Percentiles rank a stretch among this genome's conserved stretches.
Evolutionary conservation across 2,113 vertebrate species (phyloP).

Genomic region (Anoura caudifer): DNA sequence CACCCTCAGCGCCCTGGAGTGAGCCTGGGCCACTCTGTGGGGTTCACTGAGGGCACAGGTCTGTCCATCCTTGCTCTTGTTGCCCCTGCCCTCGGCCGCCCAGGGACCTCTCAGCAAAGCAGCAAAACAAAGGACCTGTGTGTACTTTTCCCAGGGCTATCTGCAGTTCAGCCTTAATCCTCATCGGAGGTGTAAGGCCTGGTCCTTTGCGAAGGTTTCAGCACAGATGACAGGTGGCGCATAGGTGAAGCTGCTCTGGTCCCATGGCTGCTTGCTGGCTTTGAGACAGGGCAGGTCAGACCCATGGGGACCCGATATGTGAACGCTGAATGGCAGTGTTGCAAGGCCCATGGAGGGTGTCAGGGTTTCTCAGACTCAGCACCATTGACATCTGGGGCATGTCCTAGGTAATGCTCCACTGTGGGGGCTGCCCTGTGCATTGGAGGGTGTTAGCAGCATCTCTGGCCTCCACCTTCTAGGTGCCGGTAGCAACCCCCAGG

Average conservation of each 20-base stretch:
- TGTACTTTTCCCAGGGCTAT: not conserved
- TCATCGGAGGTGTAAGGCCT: not conserved
- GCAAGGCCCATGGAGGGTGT: too few relatives aligned
- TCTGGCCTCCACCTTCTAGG: not conserved
- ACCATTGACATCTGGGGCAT: not conserved
- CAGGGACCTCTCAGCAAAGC: not conserved
- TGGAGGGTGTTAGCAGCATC: not conserved
- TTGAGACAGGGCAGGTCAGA: not conserved
- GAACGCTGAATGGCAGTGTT: not conserved
- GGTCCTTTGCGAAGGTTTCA: not conserved
- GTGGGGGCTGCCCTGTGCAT: too few relatives aligned
- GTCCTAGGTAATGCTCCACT: not conserved
- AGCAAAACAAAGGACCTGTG: not conserved
- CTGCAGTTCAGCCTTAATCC: conserved; percentile 3
- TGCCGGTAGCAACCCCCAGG: not conserved
- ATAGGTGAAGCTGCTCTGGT: not conserved
- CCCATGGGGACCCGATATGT: not conserved
- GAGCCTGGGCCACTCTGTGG: not conserved
- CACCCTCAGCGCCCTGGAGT: not conserved
- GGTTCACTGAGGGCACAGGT: not conserved
- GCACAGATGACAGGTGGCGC: not conserved
- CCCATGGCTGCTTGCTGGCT: not conserved
- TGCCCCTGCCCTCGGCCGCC: not conserved
- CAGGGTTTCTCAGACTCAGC: not conserved
- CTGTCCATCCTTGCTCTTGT: not conserved